phyloP scores from a whole-genome alignment of 2,113 vertebrate species.

The Indicator indicator region DNA sequence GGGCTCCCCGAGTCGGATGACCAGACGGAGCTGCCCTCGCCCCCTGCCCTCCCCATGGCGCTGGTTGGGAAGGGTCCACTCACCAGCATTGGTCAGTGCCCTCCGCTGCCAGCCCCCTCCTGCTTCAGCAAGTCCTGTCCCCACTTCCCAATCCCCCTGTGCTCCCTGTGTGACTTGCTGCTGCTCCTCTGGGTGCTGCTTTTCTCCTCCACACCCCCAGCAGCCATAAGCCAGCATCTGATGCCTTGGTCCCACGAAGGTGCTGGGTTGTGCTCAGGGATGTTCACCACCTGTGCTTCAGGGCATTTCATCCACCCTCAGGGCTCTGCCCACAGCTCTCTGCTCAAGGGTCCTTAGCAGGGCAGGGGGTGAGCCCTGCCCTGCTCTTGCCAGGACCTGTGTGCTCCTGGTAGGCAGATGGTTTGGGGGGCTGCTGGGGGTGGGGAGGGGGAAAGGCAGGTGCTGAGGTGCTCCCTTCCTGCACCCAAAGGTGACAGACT shows the following conservation, averaged over 20 bases:
- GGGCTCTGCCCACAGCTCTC: not conserved
- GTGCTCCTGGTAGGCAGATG: not conserved
- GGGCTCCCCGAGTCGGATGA: slow-evolving; percentile 82
- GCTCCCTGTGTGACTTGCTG: not conserved
- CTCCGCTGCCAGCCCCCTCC: not conserved
- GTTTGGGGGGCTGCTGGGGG: not conserved
- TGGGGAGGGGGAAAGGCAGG: not conserved
- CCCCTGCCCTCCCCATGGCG: slow-evolving; percentile 83
- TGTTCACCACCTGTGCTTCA: not conserved
- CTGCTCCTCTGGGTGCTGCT: not conserved
- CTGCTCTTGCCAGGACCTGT: not conserved
- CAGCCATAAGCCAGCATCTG: not conserved
- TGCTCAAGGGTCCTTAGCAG: not conserved
- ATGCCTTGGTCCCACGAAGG: not conserved
- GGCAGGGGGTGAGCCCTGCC: not conserved
- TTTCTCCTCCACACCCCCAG: not conserved
- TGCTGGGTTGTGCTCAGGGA: not conserved
- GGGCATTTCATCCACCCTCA: not conserved
- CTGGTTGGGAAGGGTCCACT: slow-evolving; percentile 84
- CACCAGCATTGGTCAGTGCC: slow-evolving; percentile 83
- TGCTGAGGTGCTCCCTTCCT: not conserved
- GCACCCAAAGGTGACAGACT: not conserved
- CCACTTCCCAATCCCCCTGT: rapidly evolving
- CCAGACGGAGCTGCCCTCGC: slow-evolving; percentile 84
- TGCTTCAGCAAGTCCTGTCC: not conserved